These are phyloP conservation scores for Gambelia wislizenii DNA, from an alignment of 2,797 vertebrate species.

Conservation along the genomic window DNA sequence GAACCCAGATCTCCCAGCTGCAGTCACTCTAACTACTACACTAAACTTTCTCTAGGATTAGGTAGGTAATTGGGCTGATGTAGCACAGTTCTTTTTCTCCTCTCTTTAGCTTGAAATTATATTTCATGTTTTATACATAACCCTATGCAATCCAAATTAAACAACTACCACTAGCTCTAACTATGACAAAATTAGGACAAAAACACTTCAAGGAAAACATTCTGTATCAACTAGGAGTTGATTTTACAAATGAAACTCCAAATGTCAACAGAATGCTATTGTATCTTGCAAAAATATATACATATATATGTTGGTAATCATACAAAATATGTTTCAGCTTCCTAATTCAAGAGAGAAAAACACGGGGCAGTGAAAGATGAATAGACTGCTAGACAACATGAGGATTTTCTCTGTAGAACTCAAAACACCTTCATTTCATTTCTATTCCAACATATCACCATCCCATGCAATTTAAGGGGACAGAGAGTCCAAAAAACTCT, in stretches of 20 bases:
- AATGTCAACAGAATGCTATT: not conserved
- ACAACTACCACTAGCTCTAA: not conserved
- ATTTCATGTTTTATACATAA: not conserved
- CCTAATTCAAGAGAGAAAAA: not conserved
- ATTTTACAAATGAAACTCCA: not conserved
- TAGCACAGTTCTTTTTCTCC: not conserved
- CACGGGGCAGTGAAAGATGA: not conserved
- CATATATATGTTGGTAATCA: constrained; percentile 1
- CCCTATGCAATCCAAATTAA: not conserved
- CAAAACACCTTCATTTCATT: not conserved
- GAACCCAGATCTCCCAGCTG: not conserved
- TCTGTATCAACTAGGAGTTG: not conserved
- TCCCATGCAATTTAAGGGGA: not conserved
- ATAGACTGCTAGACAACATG: not conserved
- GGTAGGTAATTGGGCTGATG: not conserved
- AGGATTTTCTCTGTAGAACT: not conserved
- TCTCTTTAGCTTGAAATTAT: not conserved
- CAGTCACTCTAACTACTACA: not conserved
- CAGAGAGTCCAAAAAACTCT: not conserved
- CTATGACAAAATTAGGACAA: not conserved
- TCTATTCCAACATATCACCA: not conserved
- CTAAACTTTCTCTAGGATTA: not conserved
- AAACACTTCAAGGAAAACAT: not conserved
- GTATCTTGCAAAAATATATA: not conserved
- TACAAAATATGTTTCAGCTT: constrained; percentile 13